Evolutionary conservation across 2,888 invertebrate genomes (phyloP), one percentile per base, ranked within the genome.

Genomic region (Noctua comes): DNA sequence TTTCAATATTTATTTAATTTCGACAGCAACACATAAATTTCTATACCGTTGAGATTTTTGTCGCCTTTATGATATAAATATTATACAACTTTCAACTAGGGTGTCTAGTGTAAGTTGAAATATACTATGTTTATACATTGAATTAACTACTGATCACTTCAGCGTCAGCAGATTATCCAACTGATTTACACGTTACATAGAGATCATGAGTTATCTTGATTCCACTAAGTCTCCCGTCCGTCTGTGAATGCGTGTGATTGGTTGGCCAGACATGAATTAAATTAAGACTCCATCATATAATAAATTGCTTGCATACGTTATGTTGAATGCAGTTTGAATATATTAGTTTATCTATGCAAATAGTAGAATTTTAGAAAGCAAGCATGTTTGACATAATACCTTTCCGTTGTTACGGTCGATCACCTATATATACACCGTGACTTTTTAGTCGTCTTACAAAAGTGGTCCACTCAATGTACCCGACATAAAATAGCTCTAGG

Each of bases 201-300:
- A 77, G 57, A 83, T 76, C 83, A 74, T 46, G 62, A 59, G 69
- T 73, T 86, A 88, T 86, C 86, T 78, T 86, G 84, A 86, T 88
- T 68, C 59, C 59, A 79, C 79, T 79, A 77, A 80, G 78, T 71
- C 75, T 75, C 31, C 70, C 73, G 65, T 65, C 76, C 57, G 59
- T 79, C 66, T 57, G 59, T 74, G 79, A 64, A 85, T 57, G 71
- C 62, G 10, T 79, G 57, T 86, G 80, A 86, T 86, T 73, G 77
- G 74, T 80, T 57, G 73, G 27, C 73, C 68, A 76, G 71, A 72
- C 82, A 78, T 82, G 69, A 84, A 82, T 82, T 88, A 88, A 79
- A 84, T 82, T 76, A 79, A 64, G 68, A 78, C 82, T 79, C 64
- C 57, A 76, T 80, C 85, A 78, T 77, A 82, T 76, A 84, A 73